Evolutionary conservation across 1,140 invertebrate species (phyloP), one percentile per base, ranked within the genome.

Genomic region (Drosophila hydei): DNA sequence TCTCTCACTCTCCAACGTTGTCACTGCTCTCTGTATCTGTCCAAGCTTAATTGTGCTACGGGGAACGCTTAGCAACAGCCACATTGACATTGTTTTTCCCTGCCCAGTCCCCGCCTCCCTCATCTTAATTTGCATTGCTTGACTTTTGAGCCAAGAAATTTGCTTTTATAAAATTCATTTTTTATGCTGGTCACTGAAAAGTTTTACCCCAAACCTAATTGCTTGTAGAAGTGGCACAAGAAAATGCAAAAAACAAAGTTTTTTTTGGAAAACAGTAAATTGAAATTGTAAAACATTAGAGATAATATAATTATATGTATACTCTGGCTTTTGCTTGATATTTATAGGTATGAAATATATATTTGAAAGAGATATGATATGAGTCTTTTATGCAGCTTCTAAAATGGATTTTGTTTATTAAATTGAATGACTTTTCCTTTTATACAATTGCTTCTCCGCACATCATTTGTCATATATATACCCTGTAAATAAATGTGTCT

Each of bases 91-190:
- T 68, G 63, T 68, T 68, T 54, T 33, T 60, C 54, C 59, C 23
- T 14, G 25, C 38, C n/a, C n/a, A 33, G 9, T 18, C 4, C 19
- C 33, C 4, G 21, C 27, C 14, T 3, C 16, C 21, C 18, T 6
- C 47, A 2, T n/a, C 3, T 21, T 38, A 25, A 72, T 67, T 67
- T 67, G 54, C 54, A 72, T 59, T 72, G 54, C 62, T 67, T 52
- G 70, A 72, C 70, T 72, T 72, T 72, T 61, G 55, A 68, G 69
- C 40, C 69, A 67, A 72, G 62, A 72, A 65, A 59, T 59, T 72
- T 64, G 27, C 62, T 47, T 59, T 52, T 40, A 67, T 59, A 21
- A 42, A 33, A 25, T 55, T 54, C 61, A 61, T 60, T 72, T 68
- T 48, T 48, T 30, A 68, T 54, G 40, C 38, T 63, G 59, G 33